Evolutionary conservation across 1,140 invertebrate genomes (phyloP).

Genomic region (Drosophila equinoxialis): DNA sequence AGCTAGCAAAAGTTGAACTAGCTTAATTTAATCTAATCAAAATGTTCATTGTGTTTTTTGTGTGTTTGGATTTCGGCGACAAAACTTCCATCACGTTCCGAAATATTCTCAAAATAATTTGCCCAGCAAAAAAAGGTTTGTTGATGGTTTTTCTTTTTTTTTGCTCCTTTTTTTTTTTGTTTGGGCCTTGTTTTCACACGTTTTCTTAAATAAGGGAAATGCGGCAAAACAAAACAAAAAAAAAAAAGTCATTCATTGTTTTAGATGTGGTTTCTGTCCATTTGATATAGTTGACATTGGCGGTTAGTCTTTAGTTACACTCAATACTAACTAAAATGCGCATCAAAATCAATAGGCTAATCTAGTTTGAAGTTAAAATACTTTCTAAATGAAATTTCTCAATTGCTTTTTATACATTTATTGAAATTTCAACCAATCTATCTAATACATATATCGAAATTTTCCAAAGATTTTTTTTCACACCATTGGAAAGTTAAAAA

Average conservation of each 20-base stretch:
- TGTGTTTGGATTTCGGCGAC: neutral
- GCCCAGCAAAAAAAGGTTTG: neutral
- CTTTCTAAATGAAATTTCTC: no score
- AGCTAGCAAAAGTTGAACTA: neutral
- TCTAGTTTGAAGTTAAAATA: no score
- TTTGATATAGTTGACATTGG: constrained; percentile 50
- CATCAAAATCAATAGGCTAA: constrained; percentile 2
- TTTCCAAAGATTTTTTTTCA: no score
- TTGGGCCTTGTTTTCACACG: neutral
- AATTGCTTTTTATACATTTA: no score
- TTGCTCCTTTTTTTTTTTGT: constrained; percentile 4
- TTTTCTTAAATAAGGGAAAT: constrained; percentile 28
- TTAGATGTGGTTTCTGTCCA: constrained; percentile 34
- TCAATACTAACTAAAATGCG: constrained; percentile 18
- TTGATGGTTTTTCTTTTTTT: neutral
- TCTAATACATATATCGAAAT: no score
- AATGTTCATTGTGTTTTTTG: neutral
- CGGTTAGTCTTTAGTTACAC: constrained; percentile 52
- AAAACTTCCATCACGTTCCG: neutral
- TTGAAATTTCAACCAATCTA: no score
- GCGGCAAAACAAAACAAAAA: neutral
- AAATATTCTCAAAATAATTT: neutral
- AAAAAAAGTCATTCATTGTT: neutral
- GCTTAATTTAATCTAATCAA: constrained; percentile 3
- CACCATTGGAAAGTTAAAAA: no score